These are phyloP conservation scores for Andrena minutula DNA, from an alignment of 2,888 invertebrate species.

Conservation along the genomic window DNA sequence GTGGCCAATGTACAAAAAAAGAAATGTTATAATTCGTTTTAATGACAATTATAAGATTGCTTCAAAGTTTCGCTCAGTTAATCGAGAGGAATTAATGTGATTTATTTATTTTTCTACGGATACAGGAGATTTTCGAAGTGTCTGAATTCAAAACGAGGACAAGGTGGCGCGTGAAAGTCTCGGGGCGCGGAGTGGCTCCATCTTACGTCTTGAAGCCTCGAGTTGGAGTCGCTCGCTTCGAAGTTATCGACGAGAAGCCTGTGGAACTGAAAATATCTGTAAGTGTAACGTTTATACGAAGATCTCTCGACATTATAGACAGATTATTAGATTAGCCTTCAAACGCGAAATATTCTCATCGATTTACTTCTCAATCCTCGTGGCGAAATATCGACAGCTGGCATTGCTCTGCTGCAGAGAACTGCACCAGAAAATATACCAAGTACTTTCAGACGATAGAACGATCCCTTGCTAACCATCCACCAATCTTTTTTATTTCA, in stretches of 20 bases:
- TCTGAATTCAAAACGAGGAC: conserved; percentile 29
- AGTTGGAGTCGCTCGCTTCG: conserved; percentile 53
- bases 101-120: conserved; percentile 5
- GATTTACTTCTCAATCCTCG: no score
- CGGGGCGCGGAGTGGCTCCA: conserved; percentile 50
- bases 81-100: background rate
- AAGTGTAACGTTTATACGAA: conserved; percentile 10
- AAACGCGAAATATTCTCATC: no score
- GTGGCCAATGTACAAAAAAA: background rate
- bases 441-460: background rate
- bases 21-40: background rate
- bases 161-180: conserved; percentile 39
- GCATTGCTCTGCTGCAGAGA: background rate
- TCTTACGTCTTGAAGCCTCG: conserved; percentile 49
- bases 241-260: conserved; percentile 18
- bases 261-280: conserved; percentile 39
- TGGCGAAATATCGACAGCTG: background rate
- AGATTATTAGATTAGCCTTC: background rate
- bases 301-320: no score
- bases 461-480: no score
- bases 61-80: background rate
- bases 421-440: no score
- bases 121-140: conserved; percentile 48
- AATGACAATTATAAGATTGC: background rate
- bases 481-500: no score